phyloP scores from a whole-genome alignment of 2,797 vertebrate genomes.

The Trichosurus vulpecula region DNA sequence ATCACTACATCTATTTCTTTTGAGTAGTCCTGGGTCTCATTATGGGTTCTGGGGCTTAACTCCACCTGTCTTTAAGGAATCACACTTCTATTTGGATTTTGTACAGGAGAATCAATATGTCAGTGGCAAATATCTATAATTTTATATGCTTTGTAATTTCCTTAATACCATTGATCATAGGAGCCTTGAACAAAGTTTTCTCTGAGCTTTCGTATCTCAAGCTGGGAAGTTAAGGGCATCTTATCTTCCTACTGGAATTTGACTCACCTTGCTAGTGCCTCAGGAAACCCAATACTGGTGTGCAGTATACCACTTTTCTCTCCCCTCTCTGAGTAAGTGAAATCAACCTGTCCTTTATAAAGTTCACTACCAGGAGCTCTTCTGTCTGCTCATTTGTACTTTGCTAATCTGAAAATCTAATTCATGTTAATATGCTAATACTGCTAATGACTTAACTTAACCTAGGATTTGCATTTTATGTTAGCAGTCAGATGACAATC shows the following conservation, averaged over 20 bases:
- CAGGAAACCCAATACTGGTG: not conserved
- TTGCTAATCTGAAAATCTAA: not conserved
- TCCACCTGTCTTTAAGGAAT: not conserved
- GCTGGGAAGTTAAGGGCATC: not conserved
- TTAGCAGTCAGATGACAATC: not conserved
- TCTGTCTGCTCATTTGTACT: not conserved
- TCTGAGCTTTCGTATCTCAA: not conserved
- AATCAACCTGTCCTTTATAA: not conserved
- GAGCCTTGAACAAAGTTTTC: not conserved
- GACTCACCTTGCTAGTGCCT: not conserved
- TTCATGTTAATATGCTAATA: not conserved
- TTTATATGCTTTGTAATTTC: not conserved
- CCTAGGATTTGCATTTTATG: not conserved
- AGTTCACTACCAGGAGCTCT: not conserved
- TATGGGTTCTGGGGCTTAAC: not conserved
- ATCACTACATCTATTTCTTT: not conserved
- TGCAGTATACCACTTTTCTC: not conserved
- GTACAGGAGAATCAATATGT: not conserved
- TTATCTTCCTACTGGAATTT: not conserved
- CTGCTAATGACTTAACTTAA: not conserved
- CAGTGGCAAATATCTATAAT: not conserved
- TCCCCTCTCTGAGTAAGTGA: not conserved
- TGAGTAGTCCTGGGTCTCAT: not conserved
- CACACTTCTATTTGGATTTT: not conserved
- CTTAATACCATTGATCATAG: not conserved